phyloP scores from a whole-genome alignment of 1,140 invertebrate genomes.

The Cotesia glomerata region DNA sequence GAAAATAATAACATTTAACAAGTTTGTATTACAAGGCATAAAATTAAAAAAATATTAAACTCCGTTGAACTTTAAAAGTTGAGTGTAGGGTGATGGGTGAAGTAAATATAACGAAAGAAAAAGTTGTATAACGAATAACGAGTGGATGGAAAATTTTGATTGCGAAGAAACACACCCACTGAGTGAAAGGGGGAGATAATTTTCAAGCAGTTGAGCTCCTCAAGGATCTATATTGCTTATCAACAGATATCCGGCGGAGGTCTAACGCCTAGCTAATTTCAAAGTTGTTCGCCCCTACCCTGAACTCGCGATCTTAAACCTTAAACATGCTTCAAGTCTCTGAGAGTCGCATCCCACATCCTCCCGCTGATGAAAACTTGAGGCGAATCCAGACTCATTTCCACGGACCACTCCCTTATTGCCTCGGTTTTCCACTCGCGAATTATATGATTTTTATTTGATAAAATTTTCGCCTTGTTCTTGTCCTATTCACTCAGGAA shows the following conservation, averaged over 20 bases:
- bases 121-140: no score
- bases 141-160: no score
- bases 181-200: not conserved
- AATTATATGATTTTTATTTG: not conserved
- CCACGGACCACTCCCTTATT: constrained; percentile 9
- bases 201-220: not conserved
- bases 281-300: not conserved
- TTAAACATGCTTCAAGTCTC: not conserved
- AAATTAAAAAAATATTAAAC: no score
- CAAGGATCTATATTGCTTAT: constrained; percentile 21
- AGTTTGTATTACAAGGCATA: no score
- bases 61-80: no score
- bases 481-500: not conserved
- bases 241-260: constrained; percentile 17
- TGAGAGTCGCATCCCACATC: not conserved
- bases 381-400: constrained; percentile 22
- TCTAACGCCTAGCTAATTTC: constrained; percentile 28
- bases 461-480: not conserved
- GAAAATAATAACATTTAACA: no score
- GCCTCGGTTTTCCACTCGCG: not conserved
- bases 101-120: no score
- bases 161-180: no score
- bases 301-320: constrained; percentile 7
- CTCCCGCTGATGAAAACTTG: constrained; percentile 7
- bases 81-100: no score